Conservation (phyloP, 2,888 invertebrate species). For the Eucera pruinosa region DNA sequence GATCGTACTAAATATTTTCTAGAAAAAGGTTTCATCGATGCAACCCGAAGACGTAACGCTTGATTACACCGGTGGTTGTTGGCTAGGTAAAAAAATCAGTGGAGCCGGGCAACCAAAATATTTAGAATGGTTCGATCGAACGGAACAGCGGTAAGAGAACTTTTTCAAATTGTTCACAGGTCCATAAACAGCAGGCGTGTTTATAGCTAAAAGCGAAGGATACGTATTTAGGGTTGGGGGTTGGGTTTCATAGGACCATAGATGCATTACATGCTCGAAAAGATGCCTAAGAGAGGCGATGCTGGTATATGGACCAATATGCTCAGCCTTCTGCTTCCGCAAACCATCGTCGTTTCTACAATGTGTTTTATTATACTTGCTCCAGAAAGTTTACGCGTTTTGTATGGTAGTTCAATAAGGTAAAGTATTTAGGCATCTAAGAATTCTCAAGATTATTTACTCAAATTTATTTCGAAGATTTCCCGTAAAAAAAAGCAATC, state of each 20-base stretch:
- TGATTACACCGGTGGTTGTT: constrained; percentile 10
- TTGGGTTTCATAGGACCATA: constrained; percentile 48
- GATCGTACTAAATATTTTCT: too few species aligned
- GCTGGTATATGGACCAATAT: constrained; percentile 45
- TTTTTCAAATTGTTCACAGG: constrained; percentile 61
- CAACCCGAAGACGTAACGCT: constrained; percentile 3
- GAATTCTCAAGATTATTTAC: not conserved
- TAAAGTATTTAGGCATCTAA: not conserved
- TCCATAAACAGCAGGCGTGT: constrained; percentile 52
- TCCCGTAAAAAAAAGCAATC: not conserved
- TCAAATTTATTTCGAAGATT: not conserved
- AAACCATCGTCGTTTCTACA: constrained; percentile 40
- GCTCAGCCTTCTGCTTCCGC: constrained; percentile 42
- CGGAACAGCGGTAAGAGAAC: constrained; percentile 39
- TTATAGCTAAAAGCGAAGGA: constrained; percentile 29
- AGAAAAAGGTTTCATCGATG: not conserved
- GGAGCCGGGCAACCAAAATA: constrained; percentile 56
- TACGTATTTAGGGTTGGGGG: constrained; percentile 43
- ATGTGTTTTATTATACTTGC: constrained; percentile 19
- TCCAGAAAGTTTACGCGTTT: constrained; percentile 22
- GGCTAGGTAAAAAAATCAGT: not conserved
- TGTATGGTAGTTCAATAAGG: not conserved
- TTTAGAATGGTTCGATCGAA: constrained; percentile 58
- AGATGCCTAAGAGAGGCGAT: constrained; percentile 65
- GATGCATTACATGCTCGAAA: constrained; percentile 74